Evolutionary conservation across 2,888 invertebrate genomes (phyloP), one percentile per base, ranked within the genome.

Genomic region (Dicycla oo): DNA sequence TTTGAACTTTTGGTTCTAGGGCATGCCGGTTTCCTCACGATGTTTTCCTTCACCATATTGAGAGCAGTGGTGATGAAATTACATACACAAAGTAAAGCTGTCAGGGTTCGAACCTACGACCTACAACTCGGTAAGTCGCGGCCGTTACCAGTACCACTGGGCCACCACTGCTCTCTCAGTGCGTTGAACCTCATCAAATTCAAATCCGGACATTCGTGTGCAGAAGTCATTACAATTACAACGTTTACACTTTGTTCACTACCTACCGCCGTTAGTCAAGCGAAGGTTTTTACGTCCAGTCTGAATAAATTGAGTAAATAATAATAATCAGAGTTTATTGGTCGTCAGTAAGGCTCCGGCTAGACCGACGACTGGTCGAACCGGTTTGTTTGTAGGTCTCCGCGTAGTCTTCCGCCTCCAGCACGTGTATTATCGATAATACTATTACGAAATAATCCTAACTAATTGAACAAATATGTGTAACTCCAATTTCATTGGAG

Each of bases 331-430:
- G 61, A 71, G 73, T 83, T 69, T 70, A 84, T 75, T 70, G 60
- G 43, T 67, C 58, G 73, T 69, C 79, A 71, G 69, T 75, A 56
- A 74, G 68, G 70, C 73, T 73, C 54, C 68, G 67, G 79, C 75
- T 72, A 77, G 83, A 75, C 81, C 66, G 70, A 60, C 18, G 66
- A 82, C 86, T 64, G 38, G 80, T 57, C 54, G 34, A 69, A 88
- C 88, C 82, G 82, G 88, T 88, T 79, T 38, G 49, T 77, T 73
- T 71, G 49, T 83, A 75, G 73, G 75, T 74, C 75, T 71, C n/a
- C n/a, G n/a, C 66, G 2, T 20, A 49, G 47, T 76, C 87, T 87
- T 86, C 86, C 87, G 82, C 66, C 57, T 80, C 45, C 53, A 60
- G 71, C 66, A 68, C 69, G 69, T 74, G 68, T 69, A 69, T n/a